phyloP scores from a whole-genome alignment of 2,113 vertebrate genomes.

The Phaethon lepturus region DNA sequence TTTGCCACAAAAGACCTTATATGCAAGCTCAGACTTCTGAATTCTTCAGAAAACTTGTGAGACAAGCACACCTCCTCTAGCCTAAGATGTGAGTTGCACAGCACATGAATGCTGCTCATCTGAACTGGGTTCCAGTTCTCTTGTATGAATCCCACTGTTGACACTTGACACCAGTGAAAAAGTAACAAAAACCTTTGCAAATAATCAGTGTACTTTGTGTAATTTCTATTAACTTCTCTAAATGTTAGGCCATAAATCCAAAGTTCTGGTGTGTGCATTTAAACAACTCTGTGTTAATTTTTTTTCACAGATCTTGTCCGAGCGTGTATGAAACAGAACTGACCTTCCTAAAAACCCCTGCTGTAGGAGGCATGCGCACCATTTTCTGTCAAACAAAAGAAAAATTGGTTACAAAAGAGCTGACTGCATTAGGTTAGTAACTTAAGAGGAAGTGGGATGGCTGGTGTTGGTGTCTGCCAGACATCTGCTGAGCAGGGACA shows the following conservation, averaged over 20 bases:
- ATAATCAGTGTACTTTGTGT: background rate
- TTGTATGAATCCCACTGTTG: background rate
- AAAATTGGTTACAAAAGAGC: background rate
- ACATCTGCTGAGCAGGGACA: background rate
- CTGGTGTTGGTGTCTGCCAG: fast-evolving
- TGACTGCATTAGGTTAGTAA: background rate
- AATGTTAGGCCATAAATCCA: background rate
- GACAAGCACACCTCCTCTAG: background rate
- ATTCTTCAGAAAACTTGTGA: background rate
- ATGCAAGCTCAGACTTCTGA: background rate
- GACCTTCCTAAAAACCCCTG: background rate
- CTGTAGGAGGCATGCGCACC: background rate
- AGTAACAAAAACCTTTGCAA: background rate
- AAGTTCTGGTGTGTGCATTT: background rate
- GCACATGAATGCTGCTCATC: background rate
- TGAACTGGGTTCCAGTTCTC: background rate
- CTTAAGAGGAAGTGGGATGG: background rate
- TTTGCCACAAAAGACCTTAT: background rate
- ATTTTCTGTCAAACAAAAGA: background rate
- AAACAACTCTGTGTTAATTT: background rate
- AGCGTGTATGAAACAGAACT: background rate
- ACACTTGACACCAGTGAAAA: background rate
- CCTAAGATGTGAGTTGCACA: fast-evolving
- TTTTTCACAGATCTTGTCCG: background rate
- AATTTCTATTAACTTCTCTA: background rate